These are phyloP conservation scores for Megalurothrips usitatus DNA, from an alignment of 2,888 invertebrate species.

Conservation along the genomic window DNA sequence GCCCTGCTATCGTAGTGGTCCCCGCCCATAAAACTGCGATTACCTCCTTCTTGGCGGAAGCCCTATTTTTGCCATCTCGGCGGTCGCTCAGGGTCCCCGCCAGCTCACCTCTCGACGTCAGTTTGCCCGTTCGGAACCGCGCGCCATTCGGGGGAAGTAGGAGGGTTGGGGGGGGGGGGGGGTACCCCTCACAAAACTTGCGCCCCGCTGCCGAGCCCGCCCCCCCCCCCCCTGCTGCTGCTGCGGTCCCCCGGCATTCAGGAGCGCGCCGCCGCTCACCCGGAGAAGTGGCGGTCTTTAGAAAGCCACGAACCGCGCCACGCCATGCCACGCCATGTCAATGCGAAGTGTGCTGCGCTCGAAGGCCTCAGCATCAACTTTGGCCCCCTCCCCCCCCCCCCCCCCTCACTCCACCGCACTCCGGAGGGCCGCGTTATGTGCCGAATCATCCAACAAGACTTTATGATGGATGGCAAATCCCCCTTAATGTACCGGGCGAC, in stretches of 20 bases:
- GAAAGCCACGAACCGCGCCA: neutral
- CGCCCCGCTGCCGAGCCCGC: neutral
- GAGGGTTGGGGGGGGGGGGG: neutral
- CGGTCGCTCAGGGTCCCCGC: too few relatives aligned
- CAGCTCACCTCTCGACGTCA: neutral
- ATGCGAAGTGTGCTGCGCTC: too few relatives aligned
- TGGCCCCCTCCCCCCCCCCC: neutral
- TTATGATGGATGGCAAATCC: neutral
- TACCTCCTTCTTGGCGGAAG: too few relatives aligned
- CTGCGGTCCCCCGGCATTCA: neutral
- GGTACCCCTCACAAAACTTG: neutral
- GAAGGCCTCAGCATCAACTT: too few relatives aligned
- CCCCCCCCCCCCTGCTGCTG: neutral
- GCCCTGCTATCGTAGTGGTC: too few relatives aligned
- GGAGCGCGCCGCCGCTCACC: neutral
- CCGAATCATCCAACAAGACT: neutral
- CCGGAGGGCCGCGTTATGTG: neutral
- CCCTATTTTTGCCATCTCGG: too few relatives aligned
- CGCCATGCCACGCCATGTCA: neutral
- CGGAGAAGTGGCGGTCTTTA: slow-evolving; percentile 1
- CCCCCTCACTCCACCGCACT: neutral
- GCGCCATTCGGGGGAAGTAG: too few relatives aligned
- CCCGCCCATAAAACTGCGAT: too few relatives aligned
- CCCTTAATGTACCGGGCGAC: neutral
- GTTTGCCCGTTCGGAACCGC: neutral